phyloP scores from a whole-genome alignment of 2,113 vertebrate genomes.

The Nyctereutes procyonoides region DNA sequence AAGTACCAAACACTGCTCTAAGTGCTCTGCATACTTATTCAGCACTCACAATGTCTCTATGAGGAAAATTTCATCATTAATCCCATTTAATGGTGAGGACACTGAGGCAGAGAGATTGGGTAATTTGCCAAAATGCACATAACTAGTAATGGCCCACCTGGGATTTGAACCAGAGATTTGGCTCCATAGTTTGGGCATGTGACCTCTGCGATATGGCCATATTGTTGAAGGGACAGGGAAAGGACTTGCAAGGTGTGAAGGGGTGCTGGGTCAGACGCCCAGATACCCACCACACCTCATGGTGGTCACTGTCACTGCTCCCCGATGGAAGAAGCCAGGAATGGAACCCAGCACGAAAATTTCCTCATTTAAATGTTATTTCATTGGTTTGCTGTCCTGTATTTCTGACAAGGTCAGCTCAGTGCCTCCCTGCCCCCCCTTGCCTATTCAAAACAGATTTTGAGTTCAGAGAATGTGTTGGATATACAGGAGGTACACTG shows the following conservation, averaged over 20 bases:
- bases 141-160: not conserved
- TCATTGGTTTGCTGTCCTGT: not conserved
- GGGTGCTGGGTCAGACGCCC: not conserved
- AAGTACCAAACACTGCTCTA: not conserved
- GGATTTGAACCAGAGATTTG: not conserved
- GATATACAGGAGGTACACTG: not conserved
- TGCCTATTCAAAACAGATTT: not conserved
- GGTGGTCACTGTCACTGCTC: not conserved
- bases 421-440: not conserved
- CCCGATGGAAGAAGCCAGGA: not conserved
- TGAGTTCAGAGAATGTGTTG: not conserved
- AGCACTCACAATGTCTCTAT: not conserved
- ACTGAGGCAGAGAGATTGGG: not conserved
- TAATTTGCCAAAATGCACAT: slow-evolving; percentile 10
- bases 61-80: not conserved
- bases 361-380: slow-evolving; percentile 4
- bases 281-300: not conserved
- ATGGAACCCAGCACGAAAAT: not conserved
- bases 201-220: not conserved
- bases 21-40: not conserved
- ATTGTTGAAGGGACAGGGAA: not conserved
- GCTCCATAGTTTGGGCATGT: not conserved
- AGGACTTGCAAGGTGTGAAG: not conserved
- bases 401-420: not conserved
- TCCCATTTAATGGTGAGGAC: slow-evolving; percentile 12